Conservation (phyloP, 1,140 invertebrate species). For the Penaeus japonicus region DNA sequence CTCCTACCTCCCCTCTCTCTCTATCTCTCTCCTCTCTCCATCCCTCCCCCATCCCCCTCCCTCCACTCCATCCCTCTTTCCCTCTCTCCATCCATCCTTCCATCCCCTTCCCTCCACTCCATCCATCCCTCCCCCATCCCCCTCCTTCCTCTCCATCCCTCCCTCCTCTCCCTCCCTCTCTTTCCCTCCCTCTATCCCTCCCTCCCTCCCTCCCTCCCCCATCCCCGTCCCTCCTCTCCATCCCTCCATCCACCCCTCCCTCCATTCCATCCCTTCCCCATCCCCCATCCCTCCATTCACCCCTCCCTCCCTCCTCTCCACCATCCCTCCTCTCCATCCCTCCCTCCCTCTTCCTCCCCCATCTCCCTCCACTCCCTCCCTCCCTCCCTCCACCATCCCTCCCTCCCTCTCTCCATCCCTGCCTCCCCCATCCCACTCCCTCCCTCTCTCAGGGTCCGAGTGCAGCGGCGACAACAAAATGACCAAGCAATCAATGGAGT, state of each 20-base stretch:
- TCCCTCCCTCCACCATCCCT: neutral
- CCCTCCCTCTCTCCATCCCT: neutral
- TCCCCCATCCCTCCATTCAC: neutral
- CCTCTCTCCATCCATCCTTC: no score
- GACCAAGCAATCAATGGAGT: conserved; percentile 53
- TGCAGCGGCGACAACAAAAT: conserved; percentile 41
- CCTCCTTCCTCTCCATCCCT: no score
- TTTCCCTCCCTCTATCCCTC: no score
- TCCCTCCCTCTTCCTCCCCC: neutral
- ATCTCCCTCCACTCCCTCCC: no score
- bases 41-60: no score
- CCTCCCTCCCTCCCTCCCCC: neutral
- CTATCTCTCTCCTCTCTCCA: neutral
- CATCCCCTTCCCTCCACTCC: no score
- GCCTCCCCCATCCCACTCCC: neutral
- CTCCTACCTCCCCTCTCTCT: no score
- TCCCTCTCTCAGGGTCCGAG: neutral
- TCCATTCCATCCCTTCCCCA: neutral
- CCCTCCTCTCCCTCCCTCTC: neutral
- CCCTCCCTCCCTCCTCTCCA: no score
- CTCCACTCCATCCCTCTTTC: no score
- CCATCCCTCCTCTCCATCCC: neutral
- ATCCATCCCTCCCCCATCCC: neutral
- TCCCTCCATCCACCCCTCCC: neutral
- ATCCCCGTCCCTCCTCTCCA: neutral